These are phyloP conservation scores for Leptobrachium ailaonicum DNA, from an alignment of 2,113 vertebrate species.

Conservation along the genomic window DNA sequence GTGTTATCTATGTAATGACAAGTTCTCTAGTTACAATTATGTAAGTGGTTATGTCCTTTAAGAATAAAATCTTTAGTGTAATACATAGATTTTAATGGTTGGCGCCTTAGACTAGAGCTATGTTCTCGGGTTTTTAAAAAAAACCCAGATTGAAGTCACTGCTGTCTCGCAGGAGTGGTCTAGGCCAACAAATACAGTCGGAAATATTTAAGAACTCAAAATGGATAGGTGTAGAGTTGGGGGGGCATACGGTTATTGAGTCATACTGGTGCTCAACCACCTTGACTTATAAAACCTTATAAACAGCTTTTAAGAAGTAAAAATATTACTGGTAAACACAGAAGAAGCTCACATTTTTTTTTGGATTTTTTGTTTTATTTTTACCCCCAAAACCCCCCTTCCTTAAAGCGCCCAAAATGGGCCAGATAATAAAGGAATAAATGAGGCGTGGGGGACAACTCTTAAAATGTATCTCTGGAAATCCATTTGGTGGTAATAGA, in stretches of 20 bases:
- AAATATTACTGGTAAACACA: slow-evolving; percentile 36
- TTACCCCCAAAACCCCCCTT: too few species aligned
- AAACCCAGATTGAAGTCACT: background rate
- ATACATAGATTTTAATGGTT: too few species aligned
- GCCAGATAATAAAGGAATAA: slow-evolving; percentile 44
- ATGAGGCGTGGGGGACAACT: slow-evolving; percentile 45
- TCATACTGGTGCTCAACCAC: slow-evolving; percentile 39
- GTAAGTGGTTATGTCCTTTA: too few species aligned
- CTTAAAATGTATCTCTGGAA: slow-evolving; percentile 21
- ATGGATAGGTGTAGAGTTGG: slow-evolving; percentile 24
- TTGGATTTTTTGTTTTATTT: too few species aligned
- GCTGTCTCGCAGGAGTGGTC: slow-evolving; percentile 5
- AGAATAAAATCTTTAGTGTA: too few species aligned
- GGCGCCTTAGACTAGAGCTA: background rate
- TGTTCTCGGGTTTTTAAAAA: background rate
- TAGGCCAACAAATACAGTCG: slow-evolving; percentile 20
- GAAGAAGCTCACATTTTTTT: slow-evolving; percentile 39
- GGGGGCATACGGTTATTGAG: slow-evolving; percentile 29
- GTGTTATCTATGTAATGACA: too few species aligned
- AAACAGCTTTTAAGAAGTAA: slow-evolving; percentile 46
- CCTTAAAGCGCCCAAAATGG: too few species aligned
- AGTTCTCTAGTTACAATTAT: too few species aligned
- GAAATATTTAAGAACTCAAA: slow-evolving; percentile 39
- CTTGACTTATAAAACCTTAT: slow-evolving; percentile 43
- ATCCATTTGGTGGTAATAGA: background rate